phyloP scores from a whole-genome alignment of 1,140 invertebrate species.

The Proctacanthus coquilletti region DNA sequence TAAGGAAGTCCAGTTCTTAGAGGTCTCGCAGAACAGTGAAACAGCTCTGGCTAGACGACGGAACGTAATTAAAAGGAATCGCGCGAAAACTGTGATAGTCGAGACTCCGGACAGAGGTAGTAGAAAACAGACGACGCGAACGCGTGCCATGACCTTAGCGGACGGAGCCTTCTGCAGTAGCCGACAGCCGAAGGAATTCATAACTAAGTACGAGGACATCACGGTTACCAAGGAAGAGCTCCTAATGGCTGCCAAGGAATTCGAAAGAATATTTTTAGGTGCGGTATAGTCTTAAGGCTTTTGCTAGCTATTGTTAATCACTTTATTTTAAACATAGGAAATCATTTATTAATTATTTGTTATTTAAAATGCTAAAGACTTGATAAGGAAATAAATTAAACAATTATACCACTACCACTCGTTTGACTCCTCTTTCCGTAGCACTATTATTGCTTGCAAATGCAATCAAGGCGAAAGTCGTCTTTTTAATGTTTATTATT shows the following conservation, averaged over 20 bases:
- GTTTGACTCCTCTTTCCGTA: too few relatives aligned
- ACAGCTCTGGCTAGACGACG: conserved; percentile 8
- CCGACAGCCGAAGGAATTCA: conserved; percentile 4
- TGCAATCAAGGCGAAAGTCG: too few relatives aligned
- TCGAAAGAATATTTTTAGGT: conserved; percentile 14
- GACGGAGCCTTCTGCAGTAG: conserved; percentile 9
- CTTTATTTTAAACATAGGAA: too few relatives aligned
- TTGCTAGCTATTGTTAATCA: too few relatives aligned
- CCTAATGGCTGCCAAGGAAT: conserved; percentile 12
- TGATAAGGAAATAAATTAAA: too few relatives aligned
- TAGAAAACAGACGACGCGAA: neutral
- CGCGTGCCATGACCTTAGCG: conserved; percentile 5
- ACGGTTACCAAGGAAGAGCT: conserved; percentile 19
- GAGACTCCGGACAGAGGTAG: neutral
- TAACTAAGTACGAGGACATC: conserved; percentile 18
- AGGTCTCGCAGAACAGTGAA: neutral
- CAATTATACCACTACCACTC: too few relatives aligned
- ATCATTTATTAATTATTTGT: neutral
- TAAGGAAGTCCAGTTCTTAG: neutral
- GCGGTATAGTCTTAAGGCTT: neutral
- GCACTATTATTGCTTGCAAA: too few relatives aligned
- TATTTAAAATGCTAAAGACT: too few relatives aligned
- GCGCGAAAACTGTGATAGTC: conserved; percentile 14
- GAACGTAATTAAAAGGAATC: conserved; percentile 16
- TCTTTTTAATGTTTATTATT: too few relatives aligned